Conservation (phyloP, 1,140 invertebrate genomes). For the Nephotettix cincticeps region DNA sequence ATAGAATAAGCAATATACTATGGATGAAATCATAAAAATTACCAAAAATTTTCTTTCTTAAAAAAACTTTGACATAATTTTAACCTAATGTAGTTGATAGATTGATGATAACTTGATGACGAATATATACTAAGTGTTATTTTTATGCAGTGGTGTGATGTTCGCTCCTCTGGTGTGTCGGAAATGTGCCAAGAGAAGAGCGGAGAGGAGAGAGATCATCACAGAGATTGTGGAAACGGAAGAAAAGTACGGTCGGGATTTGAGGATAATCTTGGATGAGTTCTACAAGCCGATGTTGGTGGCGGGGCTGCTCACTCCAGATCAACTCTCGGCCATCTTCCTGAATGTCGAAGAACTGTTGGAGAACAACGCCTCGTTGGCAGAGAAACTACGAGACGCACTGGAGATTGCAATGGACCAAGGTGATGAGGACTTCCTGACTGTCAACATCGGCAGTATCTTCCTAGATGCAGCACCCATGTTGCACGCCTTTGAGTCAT, state of each 20-base stretch:
- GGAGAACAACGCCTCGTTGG: constrained; percentile 82
- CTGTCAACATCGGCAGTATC: constrained; percentile 87
- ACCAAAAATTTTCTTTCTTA: too few species aligned
- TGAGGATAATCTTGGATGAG: constrained; percentile 89
- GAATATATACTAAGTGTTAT: constrained; percentile 17
- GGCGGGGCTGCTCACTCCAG: constrained; percentile 70
- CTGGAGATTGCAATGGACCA: constrained; percentile 82
- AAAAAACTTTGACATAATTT: too few species aligned
- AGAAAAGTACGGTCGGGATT: constrained; percentile 90
- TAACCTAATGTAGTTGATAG: too few species aligned
- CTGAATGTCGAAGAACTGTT: constrained; percentile 91
- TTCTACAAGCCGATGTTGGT: constrained; percentile 92
- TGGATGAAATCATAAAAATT: too few species aligned
- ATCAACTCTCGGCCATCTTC: constrained; percentile 87
- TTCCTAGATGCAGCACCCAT: constrained; percentile 90
- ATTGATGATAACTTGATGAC: too few species aligned
- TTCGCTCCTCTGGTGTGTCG: constrained; percentile 80
- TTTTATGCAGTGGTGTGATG: constrained; percentile 58
- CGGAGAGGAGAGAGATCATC: constrained; percentile 91
- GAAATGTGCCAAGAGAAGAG: constrained; percentile 82
- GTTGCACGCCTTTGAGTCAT: constrained; percentile 92
- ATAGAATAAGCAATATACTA: too few species aligned
- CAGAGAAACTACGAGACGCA: constrained; percentile 80
- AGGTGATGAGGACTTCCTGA: constrained; percentile 78
- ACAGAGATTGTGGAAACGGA: constrained; percentile 96